Evolutionary conservation across 2,888 invertebrate species (phyloP).

Genomic region (Drosophila pullipes): DNA sequence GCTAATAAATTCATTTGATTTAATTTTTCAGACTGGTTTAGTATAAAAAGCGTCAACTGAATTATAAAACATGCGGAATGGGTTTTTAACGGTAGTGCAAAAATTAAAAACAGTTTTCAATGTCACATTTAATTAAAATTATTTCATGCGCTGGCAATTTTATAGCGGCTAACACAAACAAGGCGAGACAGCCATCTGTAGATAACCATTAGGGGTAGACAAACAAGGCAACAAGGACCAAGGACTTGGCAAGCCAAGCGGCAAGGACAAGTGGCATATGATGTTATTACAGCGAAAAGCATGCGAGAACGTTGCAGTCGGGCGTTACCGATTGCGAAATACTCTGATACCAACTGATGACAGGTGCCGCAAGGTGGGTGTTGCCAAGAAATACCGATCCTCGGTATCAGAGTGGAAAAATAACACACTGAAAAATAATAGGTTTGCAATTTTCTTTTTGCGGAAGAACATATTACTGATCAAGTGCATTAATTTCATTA

Average conservation of each 20-base stretch:
- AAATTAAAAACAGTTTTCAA: slow-evolving; percentile 5
- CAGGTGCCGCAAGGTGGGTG: no score
- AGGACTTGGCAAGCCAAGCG: slow-evolving; percentile 34
- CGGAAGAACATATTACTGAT: not conserved
- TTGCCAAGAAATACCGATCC: no score
- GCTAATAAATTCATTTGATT: slow-evolving; percentile 11
- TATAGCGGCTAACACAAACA: slow-evolving; percentile 4
- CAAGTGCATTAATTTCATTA: not conserved
- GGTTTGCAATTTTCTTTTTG: no score
- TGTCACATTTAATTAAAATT: slow-evolving; percentile 25
- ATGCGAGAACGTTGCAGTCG: not conserved
- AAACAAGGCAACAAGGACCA: slow-evolving; percentile 18
- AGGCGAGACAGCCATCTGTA: slow-evolving; percentile 27
- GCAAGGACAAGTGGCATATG: slow-evolving; percentile 44
- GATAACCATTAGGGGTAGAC: slow-evolving; percentile 33
- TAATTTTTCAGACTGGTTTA: slow-evolving; percentile 7
- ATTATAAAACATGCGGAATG: not conserved
- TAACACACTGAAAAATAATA: no score
- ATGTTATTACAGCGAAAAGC: slow-evolving; percentile 39
- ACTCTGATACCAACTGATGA: no score
- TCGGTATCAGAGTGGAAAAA: no score
- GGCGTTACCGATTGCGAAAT: not conserved
- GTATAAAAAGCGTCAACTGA: not conserved
- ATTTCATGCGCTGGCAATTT: slow-evolving; percentile 14
- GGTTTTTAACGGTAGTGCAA: slow-evolving; percentile 9